Evolutionary conservation across 2,113 vertebrate species (phyloP), one percentile per base, ranked within the genome.

Genomic region (Mustela nigripes): DNA sequence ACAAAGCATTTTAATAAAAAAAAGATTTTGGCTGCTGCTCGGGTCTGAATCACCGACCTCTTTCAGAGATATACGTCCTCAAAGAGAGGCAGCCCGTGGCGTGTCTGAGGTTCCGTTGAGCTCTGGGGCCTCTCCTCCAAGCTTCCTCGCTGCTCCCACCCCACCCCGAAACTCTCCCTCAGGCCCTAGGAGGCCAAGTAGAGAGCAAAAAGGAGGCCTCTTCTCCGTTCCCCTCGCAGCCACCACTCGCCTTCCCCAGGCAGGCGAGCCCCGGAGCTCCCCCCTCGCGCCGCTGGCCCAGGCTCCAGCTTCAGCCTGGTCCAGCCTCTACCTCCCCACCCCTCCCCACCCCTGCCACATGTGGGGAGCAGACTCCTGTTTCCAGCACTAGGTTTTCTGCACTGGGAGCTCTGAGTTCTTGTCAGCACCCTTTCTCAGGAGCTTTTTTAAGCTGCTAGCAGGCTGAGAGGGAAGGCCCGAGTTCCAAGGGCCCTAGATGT

Each of bases 1-100:
- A 96, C 95, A 96, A 92, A 94, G 97, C 97, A 96, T 97, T 98
- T 98, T 98, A 98, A 98, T 98, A 98, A 98, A 98, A 89, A 96
- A 92, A 97, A 98, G 98, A 97, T 98, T 98, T 97, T 80, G 95
- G 94, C 95, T 97, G 96, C 93, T 48, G 50, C 84, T 4, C 1
- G 0, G 48, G 67, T 81, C 85, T 95, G 96, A 97, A 95, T 39
- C 2, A 2, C 36, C 12, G 9, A 31, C 80, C 86, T 95, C 82
- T 73, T 87, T 73, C 62, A 36, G 10, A 67, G 96, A 26, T 7
- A 1, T 1, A 9, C 0, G 33, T 76, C 45, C 84, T 86, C 93
- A 56, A 80, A 93, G 48, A 92, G 69, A 84, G 87, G 45, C 86
- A 81, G 82, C 39, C 2, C 18, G 80, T 9, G 48, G 65, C 1